phyloP scores from a whole-genome alignment of 2,113 vertebrate species.

The Campylorhamphus procurvoides region DNA sequence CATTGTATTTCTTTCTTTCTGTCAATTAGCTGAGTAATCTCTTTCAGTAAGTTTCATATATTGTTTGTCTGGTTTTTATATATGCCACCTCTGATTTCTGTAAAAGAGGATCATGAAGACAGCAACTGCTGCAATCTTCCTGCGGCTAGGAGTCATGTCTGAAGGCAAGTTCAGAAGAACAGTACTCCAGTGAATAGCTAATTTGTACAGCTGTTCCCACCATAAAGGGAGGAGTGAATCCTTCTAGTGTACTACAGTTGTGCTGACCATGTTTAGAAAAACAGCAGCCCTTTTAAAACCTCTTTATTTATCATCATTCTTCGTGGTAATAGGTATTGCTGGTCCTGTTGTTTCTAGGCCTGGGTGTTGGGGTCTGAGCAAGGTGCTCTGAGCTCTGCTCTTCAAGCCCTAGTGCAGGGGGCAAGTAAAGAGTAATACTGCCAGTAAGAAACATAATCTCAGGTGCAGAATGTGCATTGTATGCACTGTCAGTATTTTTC shows the following conservation, averaged over 20 bases:
- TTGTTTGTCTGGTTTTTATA: neutral
- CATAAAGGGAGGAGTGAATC: neutral
- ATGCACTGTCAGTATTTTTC: neutral
- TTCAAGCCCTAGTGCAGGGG: neutral
- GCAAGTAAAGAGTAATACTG: neutral
- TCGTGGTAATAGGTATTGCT: accelerated
- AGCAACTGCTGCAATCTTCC: neutral
- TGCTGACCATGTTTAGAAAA: neutral
- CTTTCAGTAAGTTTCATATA: neutral
- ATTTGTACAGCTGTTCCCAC: neutral
- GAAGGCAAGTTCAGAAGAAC: neutral
- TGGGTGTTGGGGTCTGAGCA: neutral
- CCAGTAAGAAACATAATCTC: neutral
- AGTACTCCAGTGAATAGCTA: neutral
- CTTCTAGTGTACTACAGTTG: neutral
- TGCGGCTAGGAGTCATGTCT: neutral
- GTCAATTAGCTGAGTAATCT: neutral
- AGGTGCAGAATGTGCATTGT: neutral
- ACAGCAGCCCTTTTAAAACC: neutral
- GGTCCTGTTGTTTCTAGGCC: neutral
- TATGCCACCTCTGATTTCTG: neutral
- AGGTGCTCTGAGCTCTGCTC: neutral
- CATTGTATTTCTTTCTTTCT: neutral
- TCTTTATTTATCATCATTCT: neutral
- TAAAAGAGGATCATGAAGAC: neutral